Conservation (phyloP, 1,140 invertebrate genomes). For the Muscidifurax raptorellus region DNA sequence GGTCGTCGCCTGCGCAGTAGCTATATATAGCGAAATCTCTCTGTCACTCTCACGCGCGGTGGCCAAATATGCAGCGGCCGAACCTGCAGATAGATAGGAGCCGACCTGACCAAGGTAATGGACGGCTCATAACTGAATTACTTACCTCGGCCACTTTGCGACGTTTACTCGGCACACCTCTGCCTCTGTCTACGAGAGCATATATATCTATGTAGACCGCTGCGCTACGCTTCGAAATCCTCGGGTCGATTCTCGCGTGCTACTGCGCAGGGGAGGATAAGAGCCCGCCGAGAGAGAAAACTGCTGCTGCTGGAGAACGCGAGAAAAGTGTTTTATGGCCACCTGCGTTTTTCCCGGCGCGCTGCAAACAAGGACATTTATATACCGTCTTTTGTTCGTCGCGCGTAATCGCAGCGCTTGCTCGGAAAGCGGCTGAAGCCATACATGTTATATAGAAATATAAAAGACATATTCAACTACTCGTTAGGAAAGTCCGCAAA, state of each 20-base stretch:
- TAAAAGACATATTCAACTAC: too few species aligned
- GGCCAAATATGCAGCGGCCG: background rate
- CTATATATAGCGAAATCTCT: background rate
- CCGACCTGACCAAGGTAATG: slow-evolving; percentile 51
- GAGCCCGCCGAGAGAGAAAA: background rate
- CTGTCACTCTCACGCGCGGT: background rate
- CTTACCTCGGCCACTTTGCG: slow-evolving; percentile 41
- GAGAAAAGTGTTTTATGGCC: slow-evolving; percentile 30
- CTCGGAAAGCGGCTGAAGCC: background rate
- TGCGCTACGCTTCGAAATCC: background rate
- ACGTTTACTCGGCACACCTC: slow-evolving; percentile 19
- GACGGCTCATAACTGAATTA: slow-evolving; percentile 59
- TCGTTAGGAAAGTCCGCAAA: background rate
- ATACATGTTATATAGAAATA: too few species aligned
- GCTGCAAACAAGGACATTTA: slow-evolving; percentile 18
- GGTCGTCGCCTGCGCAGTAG: background rate
- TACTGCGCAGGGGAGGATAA: background rate
- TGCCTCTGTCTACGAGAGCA: background rate
- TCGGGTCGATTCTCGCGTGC: background rate
- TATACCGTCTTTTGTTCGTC: background rate
- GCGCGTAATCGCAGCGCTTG: slow-evolving; percentile 4
- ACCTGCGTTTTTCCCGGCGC: slow-evolving; percentile 29
- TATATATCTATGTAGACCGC: background rate
- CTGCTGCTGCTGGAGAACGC: background rate
- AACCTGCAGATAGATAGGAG: background rate